Base-by-base conservation (phyloP, 2,113 vertebrate species). In the Amblyopsis rosae region DNA sequence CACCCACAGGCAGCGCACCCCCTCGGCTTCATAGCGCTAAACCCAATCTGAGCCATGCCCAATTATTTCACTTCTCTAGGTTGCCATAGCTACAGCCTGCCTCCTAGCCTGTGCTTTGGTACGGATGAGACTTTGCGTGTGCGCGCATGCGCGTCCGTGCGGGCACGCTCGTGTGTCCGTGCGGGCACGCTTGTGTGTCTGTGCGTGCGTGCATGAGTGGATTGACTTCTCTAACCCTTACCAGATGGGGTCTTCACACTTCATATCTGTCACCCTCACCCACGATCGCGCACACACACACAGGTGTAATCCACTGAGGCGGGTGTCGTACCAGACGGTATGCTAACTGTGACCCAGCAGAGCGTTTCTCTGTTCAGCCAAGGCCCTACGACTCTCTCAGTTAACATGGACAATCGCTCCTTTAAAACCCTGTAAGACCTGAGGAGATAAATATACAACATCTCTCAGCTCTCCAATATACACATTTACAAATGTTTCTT, bases 41-140 rank as follows among this genome's bases (percentile, higher is more conserved):
- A 86, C 78, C 88, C 84, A 71, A 90, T 85, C 75, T 80, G 77
- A 80, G 76, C 76, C 74, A 79, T 70, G 70, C 67, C 86, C 88
- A 87, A 87, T 89, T 82, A 82, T 67, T 82, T 75, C 73, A 77
- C 77, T 76, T 83, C 72, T 76, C 70, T n/a, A 10, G 70, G 91
- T 93, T 89, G 77, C 89, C 89, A 91, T 92, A 82, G 90, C 70
- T 82, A 92, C 88, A 63, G 77, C 73, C 85, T 86, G 79, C 85
- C 83, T 88, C 80, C 77, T 63, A 71, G 69, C 63, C 88, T 72
- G 77, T 81, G 83, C 83, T 83, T 86, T 73, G 62, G 83, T 73
- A 87, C 81, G 79, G 83, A 79, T 85, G 82, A 77, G 79, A 87
- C 79, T 68, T 81, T 50, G 71, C 66, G 50, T 62, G 65, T 72